phyloP scores from a whole-genome alignment of 1,140 invertebrate species.

The Drosophila mayri region DNA sequence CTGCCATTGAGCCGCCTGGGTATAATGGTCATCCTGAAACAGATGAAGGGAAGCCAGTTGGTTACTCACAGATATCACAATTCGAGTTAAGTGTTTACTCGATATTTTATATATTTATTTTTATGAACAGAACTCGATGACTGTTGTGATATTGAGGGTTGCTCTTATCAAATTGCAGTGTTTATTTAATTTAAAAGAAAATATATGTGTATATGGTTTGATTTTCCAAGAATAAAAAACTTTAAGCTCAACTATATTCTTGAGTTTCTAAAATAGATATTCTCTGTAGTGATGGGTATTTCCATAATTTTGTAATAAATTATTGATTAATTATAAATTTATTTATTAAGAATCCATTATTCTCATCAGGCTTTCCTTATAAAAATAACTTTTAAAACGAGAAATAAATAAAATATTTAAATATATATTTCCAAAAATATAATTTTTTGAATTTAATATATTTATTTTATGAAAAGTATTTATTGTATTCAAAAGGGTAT shows the following conservation, averaged over 20 bases:
- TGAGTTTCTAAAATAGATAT: neutral
- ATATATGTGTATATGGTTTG: neutral
- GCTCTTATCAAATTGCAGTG: neutral
- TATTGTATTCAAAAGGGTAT: neutral
- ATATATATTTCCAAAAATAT: neutral
- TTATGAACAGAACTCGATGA: neutral
- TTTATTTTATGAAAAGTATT: neutral
- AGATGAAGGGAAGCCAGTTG: neutral
- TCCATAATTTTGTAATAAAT: neutral
- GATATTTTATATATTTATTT: neutral
- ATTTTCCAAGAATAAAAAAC: neutral
- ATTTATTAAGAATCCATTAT: neutral
- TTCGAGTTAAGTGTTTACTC: neutral
- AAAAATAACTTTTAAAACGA: neutral
- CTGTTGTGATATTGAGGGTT: neutral
- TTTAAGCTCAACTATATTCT: neutral
- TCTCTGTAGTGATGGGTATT: neutral
- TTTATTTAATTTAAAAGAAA: neutral
- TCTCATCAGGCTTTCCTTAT: neutral
- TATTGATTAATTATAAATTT: neutral
- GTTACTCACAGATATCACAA: slow-evolving; percentile 6
- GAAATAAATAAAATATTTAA: neutral
- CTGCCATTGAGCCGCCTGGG: slow-evolving; percentile 41
- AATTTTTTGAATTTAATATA: neutral
- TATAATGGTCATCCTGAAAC: slow-evolving; percentile 52